Evolutionary conservation across 2,888 invertebrate genomes (phyloP).

Genomic region (Crocallis elinguaria): DNA sequence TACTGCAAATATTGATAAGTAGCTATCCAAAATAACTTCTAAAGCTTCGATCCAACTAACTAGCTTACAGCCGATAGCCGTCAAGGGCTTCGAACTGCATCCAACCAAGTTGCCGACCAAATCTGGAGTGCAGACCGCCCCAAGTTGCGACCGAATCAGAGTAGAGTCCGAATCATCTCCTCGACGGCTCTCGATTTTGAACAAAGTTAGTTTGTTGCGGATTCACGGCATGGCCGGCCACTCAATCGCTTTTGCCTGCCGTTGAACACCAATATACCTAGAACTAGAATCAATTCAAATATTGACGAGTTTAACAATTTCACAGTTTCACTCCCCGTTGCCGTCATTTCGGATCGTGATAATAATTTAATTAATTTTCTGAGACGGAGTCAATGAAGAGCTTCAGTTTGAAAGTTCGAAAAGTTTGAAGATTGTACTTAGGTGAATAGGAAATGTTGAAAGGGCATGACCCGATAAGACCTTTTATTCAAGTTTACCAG

Average conservation of each 20-base stretch:
- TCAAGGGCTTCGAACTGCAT: conserved; percentile 11
- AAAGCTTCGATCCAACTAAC: conserved; percentile 32
- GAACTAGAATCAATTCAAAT: conserved; percentile 25
- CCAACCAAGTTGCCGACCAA: conserved; percentile 34
- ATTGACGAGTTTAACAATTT: conserved; percentile 26
- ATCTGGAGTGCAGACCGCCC: conserved; percentile 18
- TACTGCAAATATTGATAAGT: not conserved
- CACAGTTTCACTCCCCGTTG: conserved; percentile 22
- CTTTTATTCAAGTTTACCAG: not conserved
- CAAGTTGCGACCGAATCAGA: conserved; percentile 31
- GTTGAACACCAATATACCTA: conserved; percentile 22
- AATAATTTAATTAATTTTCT: conserved; percentile 29
- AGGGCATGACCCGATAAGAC: conserved; percentile 1
- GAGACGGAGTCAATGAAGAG: conserved; percentile 20
- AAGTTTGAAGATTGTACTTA: conserved; percentile 21
- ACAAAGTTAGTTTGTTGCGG: conserved; percentile 68
- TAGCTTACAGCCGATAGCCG: conserved; percentile 38
- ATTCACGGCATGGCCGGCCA: conserved; percentile 58
- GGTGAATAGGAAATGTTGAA: conserved; percentile 20
- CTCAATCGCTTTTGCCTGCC: conserved; percentile 46
- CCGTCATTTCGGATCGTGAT: conserved; percentile 17
- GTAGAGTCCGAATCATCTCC: conserved; percentile 47
- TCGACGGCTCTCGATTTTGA: conserved; percentile 58
- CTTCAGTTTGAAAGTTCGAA: conserved; percentile 20
- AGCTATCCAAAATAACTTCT: not conserved